phyloP scores from a whole-genome alignment of 2,113 vertebrate genomes.

The Pithys albifrons region DNA sequence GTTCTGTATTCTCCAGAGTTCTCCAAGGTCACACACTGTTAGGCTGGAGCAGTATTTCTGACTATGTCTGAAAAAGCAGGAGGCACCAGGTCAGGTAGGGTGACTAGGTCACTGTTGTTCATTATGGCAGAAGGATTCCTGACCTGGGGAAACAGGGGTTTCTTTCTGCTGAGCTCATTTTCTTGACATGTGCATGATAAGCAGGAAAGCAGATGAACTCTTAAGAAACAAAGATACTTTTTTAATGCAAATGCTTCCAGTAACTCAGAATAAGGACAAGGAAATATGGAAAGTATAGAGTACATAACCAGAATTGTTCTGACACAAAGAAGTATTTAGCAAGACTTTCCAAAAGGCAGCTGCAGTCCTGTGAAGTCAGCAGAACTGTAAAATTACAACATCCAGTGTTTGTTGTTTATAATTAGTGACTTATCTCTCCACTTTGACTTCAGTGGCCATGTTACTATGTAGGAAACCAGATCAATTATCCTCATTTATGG shows the following conservation, averaged over 20 bases:
- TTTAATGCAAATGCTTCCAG: slow-evolving; percentile 58
- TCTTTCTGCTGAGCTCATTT: slow-evolving; percentile 23
- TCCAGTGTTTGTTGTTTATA: slow-evolving; percentile 52
- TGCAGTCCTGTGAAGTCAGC: slow-evolving; percentile 59
- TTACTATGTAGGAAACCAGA: background rate
- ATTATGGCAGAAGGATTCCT: background rate
- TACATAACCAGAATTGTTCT: slow-evolving; percentile 33
- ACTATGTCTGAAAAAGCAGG: slow-evolving; percentile 44
- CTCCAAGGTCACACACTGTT: slow-evolving; percentile 33
- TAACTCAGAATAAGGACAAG: slow-evolving; percentile 37
- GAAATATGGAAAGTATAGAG: slow-evolving; percentile 36
- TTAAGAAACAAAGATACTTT: slow-evolving; percentile 57
- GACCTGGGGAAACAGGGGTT: background rate
- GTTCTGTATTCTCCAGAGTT: slow-evolving; percentile 22
- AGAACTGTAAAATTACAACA: slow-evolving; percentile 26
- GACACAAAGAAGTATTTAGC: slow-evolving; percentile 53
- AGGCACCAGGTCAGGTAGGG: background rate
- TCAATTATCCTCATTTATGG: slow-evolving; percentile 32
- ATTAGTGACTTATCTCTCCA: slow-evolving; percentile 43
- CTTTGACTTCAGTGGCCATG: slow-evolving; percentile 26
- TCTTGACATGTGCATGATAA: slow-evolving; percentile 30
- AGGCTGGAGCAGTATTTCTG: slow-evolving; percentile 24
- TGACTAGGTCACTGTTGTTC: background rate
- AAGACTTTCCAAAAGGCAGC: slow-evolving; percentile 48
- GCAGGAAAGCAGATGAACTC: slow-evolving; percentile 56